Conservation (phyloP, 2,888 invertebrate species). For the Melanostoma scalare region DNA sequence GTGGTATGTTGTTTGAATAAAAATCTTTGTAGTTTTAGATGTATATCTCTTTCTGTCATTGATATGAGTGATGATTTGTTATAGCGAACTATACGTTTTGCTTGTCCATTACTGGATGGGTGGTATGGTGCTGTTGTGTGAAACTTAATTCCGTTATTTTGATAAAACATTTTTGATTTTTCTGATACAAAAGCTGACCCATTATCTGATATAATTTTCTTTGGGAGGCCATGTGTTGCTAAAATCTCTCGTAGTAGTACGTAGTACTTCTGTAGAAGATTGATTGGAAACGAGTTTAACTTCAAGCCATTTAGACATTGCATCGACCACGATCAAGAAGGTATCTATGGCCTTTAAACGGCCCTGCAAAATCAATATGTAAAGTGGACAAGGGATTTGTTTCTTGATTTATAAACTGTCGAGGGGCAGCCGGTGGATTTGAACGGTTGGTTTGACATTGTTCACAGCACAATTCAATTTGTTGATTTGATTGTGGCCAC, state of each 20-base stretch:
- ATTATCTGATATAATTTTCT: no score
- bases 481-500: neutral
- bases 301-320: no score
- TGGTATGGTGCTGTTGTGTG: neutral
- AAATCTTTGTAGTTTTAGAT: neutral
- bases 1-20: constrained; percentile 1
- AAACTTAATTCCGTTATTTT: constrained; percentile 1
- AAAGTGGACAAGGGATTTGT: constrained; percentile 13
- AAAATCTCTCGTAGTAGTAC: no score
- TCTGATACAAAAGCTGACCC: no score
- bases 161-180: no score
- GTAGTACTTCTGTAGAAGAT: no score
- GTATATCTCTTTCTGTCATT: neutral
- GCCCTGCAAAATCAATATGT: constrained; percentile 16
- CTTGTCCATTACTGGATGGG: no score
- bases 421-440: constrained; percentile 16
- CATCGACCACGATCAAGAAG: no score
- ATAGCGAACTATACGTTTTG: neutral
- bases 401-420: constrained; percentile 6
- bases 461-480: neutral
- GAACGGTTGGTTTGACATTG: constrained; percentile 7
- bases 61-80: neutral
- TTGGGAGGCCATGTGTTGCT: no score
- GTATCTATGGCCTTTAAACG: neutral
- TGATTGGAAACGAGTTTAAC: no score